Base-by-base conservation (phyloP, 92 coral and sea anemone species). In the Umimayanthus kanabou region DNA sequence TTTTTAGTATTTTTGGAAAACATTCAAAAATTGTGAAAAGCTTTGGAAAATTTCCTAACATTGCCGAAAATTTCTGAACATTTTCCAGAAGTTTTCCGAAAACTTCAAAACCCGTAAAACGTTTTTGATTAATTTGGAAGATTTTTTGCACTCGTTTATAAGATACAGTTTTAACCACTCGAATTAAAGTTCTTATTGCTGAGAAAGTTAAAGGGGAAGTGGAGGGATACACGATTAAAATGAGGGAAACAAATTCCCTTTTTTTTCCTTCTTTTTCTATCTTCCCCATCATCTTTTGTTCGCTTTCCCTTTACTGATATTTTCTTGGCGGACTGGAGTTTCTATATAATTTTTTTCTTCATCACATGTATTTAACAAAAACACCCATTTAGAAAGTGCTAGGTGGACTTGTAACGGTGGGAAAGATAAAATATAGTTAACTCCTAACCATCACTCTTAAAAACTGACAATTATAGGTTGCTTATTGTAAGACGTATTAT, bases 321-420 rank as follows among this genome's bases (percentile, higher is more conserved):
- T 22, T 18, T 18, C 25, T 61, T 18, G 7, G 26, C 69, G 20
- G 23, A 25, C 9, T 61, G 0, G 23, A 20, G 18, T 75, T 33
- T 37, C n/a, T 28, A 15, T 25, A 39, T n/a, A 75, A 39, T 37
- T 37, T 9, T 39, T 75, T 14, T 39, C 20, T 75, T 8, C 79
- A 39, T 9, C 13, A 37, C 50, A 1, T 14, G 7, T 47, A 7
- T 43, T 77, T 23, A 30, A 49, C 3, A 25, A 67, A 23, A 39
- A 26, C 39, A 25, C 4, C 43, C 66, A n/a, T 47, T 55, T 4
- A 49, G 39, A 53, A 28, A 49, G 66, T 14, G 82, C 20, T 18
- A 9, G 45, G 25, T 30, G n/a, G 67, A 79, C 64, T 28, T n/a
- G 69, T 79, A 79, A 47, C 39, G 82, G 69, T 79, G 82, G 82